Conservation (phyloP, 92 coral and sea anemone species). For the Palythoa caribaeorum region DNA sequence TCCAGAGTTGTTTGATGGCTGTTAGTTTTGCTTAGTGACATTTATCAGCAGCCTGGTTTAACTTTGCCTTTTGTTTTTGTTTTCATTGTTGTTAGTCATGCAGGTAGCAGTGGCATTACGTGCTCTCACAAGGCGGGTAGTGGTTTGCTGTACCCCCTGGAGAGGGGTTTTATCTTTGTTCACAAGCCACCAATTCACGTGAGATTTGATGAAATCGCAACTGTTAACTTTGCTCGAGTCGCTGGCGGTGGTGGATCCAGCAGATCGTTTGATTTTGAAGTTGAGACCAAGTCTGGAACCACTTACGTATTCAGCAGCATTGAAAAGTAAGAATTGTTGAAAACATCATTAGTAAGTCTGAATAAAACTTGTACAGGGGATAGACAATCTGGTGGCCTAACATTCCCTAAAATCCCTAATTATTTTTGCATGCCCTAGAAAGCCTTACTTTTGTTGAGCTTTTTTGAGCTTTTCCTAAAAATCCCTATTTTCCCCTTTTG, state of each 20-base stretch:
- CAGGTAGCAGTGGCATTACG: constrained; percentile 84
- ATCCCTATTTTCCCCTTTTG: too few relatives aligned
- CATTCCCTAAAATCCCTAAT: too few relatives aligned
- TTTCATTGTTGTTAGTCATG: constrained; percentile 57
- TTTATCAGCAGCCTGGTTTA: too few relatives aligned
- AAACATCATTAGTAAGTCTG: background rate
- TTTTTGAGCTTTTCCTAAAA: too few relatives aligned
- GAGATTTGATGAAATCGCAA: constrained; percentile 94
- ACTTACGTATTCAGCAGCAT: constrained; percentile 94
- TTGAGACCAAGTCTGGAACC: constrained; percentile 88
- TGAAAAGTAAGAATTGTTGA: constrained; percentile 80
- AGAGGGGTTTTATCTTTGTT: constrained; percentile 97
- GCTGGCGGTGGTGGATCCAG: constrained; percentile 95
- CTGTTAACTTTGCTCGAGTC: constrained; percentile 98
- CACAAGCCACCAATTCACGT: constrained; percentile 98
- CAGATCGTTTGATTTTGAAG: constrained; percentile 97
- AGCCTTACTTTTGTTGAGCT: too few relatives aligned
- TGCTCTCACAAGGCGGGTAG: constrained; percentile 99
- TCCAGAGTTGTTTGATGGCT: too few relatives aligned
- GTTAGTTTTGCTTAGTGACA: too few relatives aligned
- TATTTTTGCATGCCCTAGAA: too few relatives aligned
- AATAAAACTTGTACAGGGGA: constrained; percentile 56
- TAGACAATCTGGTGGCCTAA: too few relatives aligned
- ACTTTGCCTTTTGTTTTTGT: too few relatives aligned
- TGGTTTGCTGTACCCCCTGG: constrained; percentile 93